Evolutionary conservation across 64 coral and sea anemone species (phyloP).

Genomic region (Platygyra sinensis): DNA sequence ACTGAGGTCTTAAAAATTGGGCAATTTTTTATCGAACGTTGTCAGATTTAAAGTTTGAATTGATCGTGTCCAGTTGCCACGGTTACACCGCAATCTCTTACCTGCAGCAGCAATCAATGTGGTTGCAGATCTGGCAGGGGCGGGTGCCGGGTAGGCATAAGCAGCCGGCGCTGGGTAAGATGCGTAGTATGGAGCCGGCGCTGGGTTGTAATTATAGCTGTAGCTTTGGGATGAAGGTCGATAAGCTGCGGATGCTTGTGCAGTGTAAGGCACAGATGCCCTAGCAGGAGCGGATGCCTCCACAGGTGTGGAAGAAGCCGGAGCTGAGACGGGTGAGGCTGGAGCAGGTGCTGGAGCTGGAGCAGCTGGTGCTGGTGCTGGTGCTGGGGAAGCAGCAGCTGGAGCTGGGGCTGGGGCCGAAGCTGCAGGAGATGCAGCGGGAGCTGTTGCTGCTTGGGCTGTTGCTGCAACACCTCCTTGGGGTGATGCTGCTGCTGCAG

Average conservation of each 20-base stretch:
- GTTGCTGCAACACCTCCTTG: not conserved
- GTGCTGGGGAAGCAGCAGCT: slow-evolving; percentile 18
- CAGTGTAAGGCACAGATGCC: slow-evolving; percentile 16
- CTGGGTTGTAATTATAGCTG: slow-evolving; percentile 59
- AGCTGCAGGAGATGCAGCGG: slow-evolving; percentile 38
- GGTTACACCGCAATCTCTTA: not conserved
- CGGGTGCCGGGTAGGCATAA: slow-evolving; percentile 56
- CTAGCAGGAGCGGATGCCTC: slow-evolving; percentile 34
- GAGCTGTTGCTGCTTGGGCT: slow-evolving; percentile 34
- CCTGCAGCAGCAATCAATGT: slow-evolving; percentile 79
- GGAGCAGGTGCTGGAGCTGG: slow-evolving; percentile 32
- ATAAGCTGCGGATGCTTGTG: slow-evolving; percentile 15
- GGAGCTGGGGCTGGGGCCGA: slow-evolving; percentile 20
- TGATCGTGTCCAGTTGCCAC: not conserved
- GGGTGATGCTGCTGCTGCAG: slow-evolving; percentile 20
- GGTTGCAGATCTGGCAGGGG: slow-evolving; percentile 67
- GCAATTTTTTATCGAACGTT: too few species aligned
- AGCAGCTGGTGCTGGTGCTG: not conserved
- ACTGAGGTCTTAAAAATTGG: too few species aligned
- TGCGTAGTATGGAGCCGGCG: slow-evolving; percentile 42
- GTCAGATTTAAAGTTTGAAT: not conserved
- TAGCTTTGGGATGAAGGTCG: slow-evolving; percentile 44
- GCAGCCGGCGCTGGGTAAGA: slow-evolving; percentile 59
- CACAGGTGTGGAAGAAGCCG: slow-evolving; percentile 43
- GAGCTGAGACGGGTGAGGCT: not conserved